A percentile compares a stretch with the other conserved stretches of the same genome.
Conservation (phyloP, 2,888 invertebrate species). For the Lordiphosa andalusiaca region DNA sequence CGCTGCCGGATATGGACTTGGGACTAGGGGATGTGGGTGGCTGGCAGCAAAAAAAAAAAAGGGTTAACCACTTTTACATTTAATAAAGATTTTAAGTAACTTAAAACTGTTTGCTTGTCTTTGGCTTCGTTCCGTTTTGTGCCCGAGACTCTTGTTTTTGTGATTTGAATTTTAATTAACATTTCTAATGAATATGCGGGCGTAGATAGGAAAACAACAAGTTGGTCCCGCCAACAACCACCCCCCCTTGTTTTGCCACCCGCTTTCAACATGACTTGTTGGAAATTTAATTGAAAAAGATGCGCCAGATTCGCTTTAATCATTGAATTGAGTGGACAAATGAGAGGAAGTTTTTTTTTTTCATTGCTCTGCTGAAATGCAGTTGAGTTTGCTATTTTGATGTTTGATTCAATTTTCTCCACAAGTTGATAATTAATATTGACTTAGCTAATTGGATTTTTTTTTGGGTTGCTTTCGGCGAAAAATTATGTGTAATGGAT, state of each 20-base stretch:
- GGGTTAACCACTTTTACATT: constrained; percentile 69
- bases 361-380: constrained; percentile 4
- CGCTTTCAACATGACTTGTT: not conserved
- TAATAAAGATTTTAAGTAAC: constrained; percentile 74
- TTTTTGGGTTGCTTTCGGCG: not conserved
- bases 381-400: constrained; percentile 5
- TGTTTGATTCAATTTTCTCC: constrained; percentile 11
- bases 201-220: constrained; percentile 17
- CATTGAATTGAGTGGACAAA: constrained; percentile 29
- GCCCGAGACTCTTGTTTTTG: constrained; percentile 33
- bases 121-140: constrained; percentile 26
- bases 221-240: not conserved
- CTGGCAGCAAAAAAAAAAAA: constrained; percentile 23
- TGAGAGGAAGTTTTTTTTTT: constrained; percentile 11
- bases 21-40: constrained; percentile 11
- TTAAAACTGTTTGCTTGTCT: constrained; percentile 71
- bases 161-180: constrained; percentile 71
- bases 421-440: constrained; percentile 4
- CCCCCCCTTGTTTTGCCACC: no score
- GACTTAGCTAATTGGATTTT: not conserved
- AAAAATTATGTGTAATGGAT: not conserved
- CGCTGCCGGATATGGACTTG: constrained; percentile 23
- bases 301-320: constrained; percentile 31
- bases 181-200: constrained; percentile 60
- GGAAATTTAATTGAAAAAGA: constrained; percentile 19